Evolutionary conservation across 1,140 invertebrate species (phyloP).

Genomic region (Papilio helenus): DNA sequence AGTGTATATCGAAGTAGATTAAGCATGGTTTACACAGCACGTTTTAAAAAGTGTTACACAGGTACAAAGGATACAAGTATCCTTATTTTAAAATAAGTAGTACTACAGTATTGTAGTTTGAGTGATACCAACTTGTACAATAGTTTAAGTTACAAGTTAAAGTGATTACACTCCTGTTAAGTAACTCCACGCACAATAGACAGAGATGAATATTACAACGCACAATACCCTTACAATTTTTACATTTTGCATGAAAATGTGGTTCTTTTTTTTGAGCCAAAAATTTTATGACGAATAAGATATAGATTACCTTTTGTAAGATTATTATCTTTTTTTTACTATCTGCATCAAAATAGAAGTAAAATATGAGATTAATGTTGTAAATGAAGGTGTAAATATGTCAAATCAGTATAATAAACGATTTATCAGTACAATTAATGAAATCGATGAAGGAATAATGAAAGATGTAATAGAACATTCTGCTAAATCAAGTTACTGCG

Average conservation of each 20-base stretch:
- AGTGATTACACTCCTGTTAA: background rate
- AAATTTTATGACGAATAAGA: background rate
- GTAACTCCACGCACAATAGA: slow-evolving; percentile 7
- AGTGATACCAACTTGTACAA: background rate
- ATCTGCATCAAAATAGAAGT: background rate
- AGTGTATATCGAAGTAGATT: background rate
- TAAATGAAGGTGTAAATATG: background rate
- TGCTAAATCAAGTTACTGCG: no score
- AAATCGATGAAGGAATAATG: no score
- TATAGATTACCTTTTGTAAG: background rate
- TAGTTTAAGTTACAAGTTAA: slow-evolving; percentile 12
- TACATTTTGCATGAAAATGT: slow-evolving; percentile 1
- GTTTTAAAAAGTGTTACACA: background rate
- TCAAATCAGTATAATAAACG: no score
- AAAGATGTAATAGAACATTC: no score
- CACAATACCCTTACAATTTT: background rate
- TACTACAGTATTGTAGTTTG: background rate
- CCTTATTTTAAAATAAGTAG: slow-evolving; percentile 4
- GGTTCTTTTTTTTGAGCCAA: slow-evolving; percentile 5
- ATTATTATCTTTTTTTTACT: background rate
- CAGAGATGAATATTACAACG: background rate
- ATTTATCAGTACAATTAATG: no score
- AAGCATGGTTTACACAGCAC: slow-evolving; percentile 22
- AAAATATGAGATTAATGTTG: background rate
- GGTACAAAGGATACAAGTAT: background rate